Evolutionary conservation across 2,888 invertebrate genomes (phyloP).

Genomic region (Leucoma salicis): DNA sequence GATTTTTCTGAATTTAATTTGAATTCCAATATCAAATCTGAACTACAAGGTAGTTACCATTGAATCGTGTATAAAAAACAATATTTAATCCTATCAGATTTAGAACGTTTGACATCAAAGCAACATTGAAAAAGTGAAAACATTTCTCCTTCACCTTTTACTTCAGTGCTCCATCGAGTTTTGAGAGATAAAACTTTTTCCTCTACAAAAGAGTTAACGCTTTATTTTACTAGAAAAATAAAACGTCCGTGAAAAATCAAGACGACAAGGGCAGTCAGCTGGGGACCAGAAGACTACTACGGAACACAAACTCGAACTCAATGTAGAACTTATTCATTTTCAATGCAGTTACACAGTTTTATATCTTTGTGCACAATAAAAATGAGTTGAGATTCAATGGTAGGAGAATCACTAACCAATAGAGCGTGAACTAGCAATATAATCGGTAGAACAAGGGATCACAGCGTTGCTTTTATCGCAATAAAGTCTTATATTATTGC

Average conservation of each 20-base stretch:
- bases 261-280: conserved; percentile 20
- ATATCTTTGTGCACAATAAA: conserved; percentile 3
- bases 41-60: too few relatives aligned
- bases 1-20: too few relatives aligned
- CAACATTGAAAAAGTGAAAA: conserved; percentile 23
- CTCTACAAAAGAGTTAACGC: conserved; percentile 44
- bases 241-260: conserved; percentile 45
- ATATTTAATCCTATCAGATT: conserved; percentile 27
- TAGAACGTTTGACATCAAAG: conserved; percentile 30
- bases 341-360: not conserved
- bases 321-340: conserved; percentile 2
- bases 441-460: conserved; percentile 10
- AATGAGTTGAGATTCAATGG: conserved; percentile 21
- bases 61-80: conserved; percentile 17
- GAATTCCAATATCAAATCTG: too few relatives aligned
- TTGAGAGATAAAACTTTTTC: conserved; percentile 47
- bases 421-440: conserved; percentile 37
- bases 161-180: conserved; percentile 38
- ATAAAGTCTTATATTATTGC: too few relatives aligned
- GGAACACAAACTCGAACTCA: conserved; percentile 15
- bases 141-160: conserved; percentile 34
- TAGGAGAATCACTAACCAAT: conserved; percentile 36
- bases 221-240: conserved; percentile 48
- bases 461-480: too few relatives aligned
- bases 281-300: conserved; percentile 20